phyloP scores from a whole-genome alignment of 2,797 vertebrate genomes.

The Rhinichthys osculus region DNA sequence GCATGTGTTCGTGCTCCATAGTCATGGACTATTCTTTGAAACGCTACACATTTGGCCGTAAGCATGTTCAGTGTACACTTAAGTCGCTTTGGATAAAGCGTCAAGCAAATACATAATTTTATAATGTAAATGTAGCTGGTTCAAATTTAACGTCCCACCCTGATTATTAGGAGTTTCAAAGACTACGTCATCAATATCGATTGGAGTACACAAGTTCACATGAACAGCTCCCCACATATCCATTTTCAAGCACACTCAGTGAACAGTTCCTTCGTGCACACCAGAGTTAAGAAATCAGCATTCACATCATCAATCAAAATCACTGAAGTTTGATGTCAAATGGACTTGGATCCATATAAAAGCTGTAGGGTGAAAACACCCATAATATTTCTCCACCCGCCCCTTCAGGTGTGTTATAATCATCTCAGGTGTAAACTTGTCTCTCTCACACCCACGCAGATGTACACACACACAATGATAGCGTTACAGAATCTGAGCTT shows the following conservation, averaged over 20 bases:
- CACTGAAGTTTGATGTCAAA: background rate
- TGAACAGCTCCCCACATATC: background rate
- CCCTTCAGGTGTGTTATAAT: slow-evolving; percentile 30
- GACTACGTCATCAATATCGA: no score
- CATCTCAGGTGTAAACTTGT: slow-evolving; percentile 18
- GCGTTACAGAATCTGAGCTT: background rate
- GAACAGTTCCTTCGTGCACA: background rate
- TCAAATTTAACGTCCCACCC: background rate
- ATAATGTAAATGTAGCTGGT: background rate
- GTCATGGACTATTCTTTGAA: background rate
- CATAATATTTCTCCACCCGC: background rate
- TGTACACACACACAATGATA: background rate
- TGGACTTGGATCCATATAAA: slow-evolving; percentile 18
- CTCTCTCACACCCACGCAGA: slow-evolving; percentile 12
- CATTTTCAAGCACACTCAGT: background rate
- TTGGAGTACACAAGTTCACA: background rate
- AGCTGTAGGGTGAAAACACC: slow-evolving; percentile 14
- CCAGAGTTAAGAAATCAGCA: background rate
- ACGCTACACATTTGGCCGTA: background rate
- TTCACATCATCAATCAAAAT: background rate
- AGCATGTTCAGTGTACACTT: background rate
- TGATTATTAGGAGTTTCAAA: background rate
- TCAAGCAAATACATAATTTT: background rate
- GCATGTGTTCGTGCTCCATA: no score
- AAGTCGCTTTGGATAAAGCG: no score